A percentile compares a stretch with the other conserved stretches of the same genome.
phyloP scores from a whole-genome alignment of 1,140 invertebrate species.

The Apocrypta bakeri region DNA sequence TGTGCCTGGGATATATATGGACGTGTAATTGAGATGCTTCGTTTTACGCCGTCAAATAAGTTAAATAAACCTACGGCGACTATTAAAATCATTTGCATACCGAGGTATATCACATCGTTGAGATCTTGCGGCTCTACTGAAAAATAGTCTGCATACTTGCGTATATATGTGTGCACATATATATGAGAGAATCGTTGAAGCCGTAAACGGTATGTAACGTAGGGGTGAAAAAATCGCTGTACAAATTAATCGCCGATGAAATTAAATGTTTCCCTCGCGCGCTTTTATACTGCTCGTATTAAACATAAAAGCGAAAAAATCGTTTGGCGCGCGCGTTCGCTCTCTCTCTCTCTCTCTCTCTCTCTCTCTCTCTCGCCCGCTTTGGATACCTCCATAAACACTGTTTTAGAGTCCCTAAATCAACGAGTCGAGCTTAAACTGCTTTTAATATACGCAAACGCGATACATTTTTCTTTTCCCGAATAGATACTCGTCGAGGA shows the following conservation, averaged over 20 bases:
- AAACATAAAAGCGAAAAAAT: conserved; percentile 14
- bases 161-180: too few species aligned
- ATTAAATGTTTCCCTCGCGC: conserved; percentile 3
- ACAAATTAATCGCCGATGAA: neutral
- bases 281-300: conserved; percentile 2
- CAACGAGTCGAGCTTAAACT: neutral
- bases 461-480: conserved; percentile 16
- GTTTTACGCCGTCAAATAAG: neutral
- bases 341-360: too few species aligned
- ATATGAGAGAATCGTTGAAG: neutral
- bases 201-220: neutral
- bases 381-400: conserved; percentile 46
- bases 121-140: neutral
- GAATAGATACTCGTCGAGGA: neutral
- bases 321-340: neutral
- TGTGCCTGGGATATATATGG: neutral
- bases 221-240: neutral
- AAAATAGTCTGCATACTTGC: conserved; percentile 1
- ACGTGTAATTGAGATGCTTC: neutral
- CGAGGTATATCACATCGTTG: neutral
- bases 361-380: too few species aligned
- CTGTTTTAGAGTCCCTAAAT: conserved; percentile 44
- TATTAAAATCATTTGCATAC: conserved; percentile 3
- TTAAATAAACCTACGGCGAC: neutral
- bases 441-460: conserved; percentile 13